phyloP scores from a whole-genome alignment of 2,797 vertebrate species.

The Malacoraja senta region DNA sequence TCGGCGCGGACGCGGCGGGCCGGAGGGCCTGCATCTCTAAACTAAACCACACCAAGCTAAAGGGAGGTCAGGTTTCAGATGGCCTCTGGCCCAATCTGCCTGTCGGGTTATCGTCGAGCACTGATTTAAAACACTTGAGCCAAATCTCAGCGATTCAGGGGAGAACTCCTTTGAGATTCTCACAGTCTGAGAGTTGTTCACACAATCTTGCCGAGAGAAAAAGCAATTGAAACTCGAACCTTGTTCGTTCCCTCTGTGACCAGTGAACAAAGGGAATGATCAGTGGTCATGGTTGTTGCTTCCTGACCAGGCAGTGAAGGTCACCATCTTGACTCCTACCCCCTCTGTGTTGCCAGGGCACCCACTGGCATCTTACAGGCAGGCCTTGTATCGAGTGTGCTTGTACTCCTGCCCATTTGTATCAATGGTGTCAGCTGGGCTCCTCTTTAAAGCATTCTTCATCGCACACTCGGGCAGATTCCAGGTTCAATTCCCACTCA shows the following conservation, averaged over 20 bases:
- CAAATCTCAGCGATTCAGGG: not conserved
- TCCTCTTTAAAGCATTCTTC: too few relatives aligned
- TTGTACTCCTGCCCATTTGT: not conserved
- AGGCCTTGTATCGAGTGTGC: not conserved
- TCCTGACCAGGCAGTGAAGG: not conserved
- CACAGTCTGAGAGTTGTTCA: not conserved
- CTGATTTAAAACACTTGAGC: not conserved
- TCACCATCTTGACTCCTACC: not conserved
- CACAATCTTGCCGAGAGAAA: not conserved
- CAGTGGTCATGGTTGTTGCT: not conserved
- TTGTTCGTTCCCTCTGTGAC: not conserved
- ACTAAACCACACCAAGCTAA: too few relatives aligned
- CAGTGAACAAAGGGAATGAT: not conserved
- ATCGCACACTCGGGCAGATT: too few relatives aligned
- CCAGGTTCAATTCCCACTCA: too few relatives aligned
- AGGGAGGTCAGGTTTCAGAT: not conserved
- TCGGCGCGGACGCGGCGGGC: too few relatives aligned
- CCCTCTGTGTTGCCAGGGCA: not conserved
- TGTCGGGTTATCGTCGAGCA: not conserved
- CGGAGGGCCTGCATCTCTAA: too few relatives aligned
- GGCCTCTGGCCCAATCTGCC: not conserved
- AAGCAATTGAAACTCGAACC: not conserved
- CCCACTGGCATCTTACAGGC: not conserved
- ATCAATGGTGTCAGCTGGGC: too few relatives aligned
- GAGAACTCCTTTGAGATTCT: not conserved